A percentile compares a stretch with the other conserved stretches of the same genome.
These are phyloP conservation scores for Seriola rivoliana DNA, from an alignment of 2,113 vertebrate genomes.

Conservation along the genomic window DNA sequence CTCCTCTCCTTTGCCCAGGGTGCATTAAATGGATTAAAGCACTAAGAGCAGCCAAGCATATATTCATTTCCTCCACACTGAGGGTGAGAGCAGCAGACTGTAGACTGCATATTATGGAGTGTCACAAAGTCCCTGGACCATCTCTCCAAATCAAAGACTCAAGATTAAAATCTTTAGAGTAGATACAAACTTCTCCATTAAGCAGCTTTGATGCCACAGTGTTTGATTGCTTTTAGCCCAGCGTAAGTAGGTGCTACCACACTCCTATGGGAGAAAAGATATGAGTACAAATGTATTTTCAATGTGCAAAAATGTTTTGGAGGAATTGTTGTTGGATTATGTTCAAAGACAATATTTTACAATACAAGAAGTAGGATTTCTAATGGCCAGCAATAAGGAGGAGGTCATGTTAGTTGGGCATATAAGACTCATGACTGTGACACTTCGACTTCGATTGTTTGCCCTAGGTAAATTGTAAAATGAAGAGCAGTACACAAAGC, in stretches of 20 bases:
- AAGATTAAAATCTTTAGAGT: conserved; percentile 60
- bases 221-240: conserved; percentile 32
- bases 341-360: neutral
- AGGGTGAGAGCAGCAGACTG: conserved; percentile 53
- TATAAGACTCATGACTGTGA: no score
- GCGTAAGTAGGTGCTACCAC: neutral
- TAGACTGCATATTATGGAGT: conserved; percentile 62
- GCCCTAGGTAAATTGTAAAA: neutral
- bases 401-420: neutral
- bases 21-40: conserved; percentile 81
- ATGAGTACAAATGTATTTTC: neutral
- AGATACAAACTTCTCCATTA: conserved; percentile 54
- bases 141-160: conserved; percentile 55
- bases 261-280: conserved; percentile 18
- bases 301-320: neutral
- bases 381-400: neutral
- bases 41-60: conserved; percentile 71
- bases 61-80: conserved; percentile 75
- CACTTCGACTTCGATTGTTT: neutral
- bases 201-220: conserved; percentile 21
- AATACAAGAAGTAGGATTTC: neutral
- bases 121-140: conserved; percentile 64
- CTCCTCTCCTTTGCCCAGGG: conserved; percentile 61
- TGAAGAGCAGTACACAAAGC: neutral
- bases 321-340: neutral